A percentile compares a stretch with the other conserved stretches of the same genome.
These are phyloP conservation scores for Bufo bufo DNA, from an alignment of 2,113 vertebrate species.

Conservation along the genomic window DNA sequence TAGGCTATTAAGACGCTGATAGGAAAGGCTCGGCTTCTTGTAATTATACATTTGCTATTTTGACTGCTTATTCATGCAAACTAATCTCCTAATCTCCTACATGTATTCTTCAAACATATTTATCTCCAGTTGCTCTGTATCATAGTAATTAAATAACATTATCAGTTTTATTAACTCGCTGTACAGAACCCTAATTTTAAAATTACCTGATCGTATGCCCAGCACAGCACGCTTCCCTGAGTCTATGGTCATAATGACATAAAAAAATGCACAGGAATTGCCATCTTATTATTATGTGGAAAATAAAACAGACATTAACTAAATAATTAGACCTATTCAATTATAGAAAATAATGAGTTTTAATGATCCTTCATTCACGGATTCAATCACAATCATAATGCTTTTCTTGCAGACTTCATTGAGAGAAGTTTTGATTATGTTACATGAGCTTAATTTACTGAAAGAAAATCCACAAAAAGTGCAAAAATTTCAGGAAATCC, in stretches of 20 bases:
- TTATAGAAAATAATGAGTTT: slow-evolving; percentile 22
- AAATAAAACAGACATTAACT: slow-evolving; percentile 50
- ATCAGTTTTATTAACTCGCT: slow-evolving; percentile 52
- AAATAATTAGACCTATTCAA: slow-evolving; percentile 44
- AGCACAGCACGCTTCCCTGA: slow-evolving; percentile 25
- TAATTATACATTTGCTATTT: slow-evolving; percentile 55
- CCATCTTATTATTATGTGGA: slow-evolving; percentile 41
- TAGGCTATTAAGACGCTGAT: slow-evolving; percentile 9
- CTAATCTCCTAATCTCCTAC: slow-evolving; percentile 57
- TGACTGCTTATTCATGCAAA: slow-evolving; percentile 54
- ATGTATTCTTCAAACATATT: slow-evolving; percentile 56
- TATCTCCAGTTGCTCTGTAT: slow-evolving; percentile 44
- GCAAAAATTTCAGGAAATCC: no score
- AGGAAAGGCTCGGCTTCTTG: slow-evolving; percentile 10
- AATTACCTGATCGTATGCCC: slow-evolving; percentile 56
- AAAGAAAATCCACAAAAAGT: no score
- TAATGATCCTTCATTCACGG: background rate
- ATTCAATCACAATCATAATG: background rate
- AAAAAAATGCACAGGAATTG: slow-evolving; percentile 20
- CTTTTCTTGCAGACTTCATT: background rate
- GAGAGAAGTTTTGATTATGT: background rate
- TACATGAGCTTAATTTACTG: no score
- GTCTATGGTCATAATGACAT: slow-evolving; percentile 25
- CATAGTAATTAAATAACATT: slow-evolving; percentile 57
- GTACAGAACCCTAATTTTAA: slow-evolving; percentile 54